These are phyloP conservation scores for Melanotaenia pygmaea DNA, from an alignment of 2,797 vertebrate species.

Conservation along the genomic window DNA sequence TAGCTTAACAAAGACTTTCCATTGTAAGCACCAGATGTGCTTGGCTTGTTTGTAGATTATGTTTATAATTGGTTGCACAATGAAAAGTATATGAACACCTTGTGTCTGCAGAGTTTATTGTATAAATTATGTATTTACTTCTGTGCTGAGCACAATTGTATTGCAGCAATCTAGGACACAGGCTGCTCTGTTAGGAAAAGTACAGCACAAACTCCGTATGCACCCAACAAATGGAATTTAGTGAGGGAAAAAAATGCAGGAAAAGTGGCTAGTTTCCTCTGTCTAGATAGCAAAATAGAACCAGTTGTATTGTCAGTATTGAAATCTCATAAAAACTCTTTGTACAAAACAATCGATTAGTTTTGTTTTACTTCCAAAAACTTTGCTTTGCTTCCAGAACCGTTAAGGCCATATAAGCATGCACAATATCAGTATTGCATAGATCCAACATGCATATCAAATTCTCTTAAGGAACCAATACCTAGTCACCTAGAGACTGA, in stretches of 20 bases:
- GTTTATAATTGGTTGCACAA: neutral
- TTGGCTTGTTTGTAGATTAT: neutral
- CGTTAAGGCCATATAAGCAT: neutral
- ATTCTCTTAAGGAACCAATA: neutral
- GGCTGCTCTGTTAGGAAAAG: neutral
- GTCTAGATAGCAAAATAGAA: neutral
- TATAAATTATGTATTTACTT: neutral
- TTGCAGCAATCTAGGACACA: neutral
- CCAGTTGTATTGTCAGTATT: neutral
- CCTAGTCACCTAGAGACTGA: neutral
- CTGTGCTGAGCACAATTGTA: neutral
- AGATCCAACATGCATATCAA: neutral
- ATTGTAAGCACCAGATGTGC: neutral
- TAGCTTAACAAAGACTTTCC: too few species aligned
- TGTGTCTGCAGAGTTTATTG: too few species aligned
- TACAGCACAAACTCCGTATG: too few species aligned
- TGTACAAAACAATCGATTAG: neutral
- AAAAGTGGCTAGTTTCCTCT: neutral
- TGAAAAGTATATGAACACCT: neutral
- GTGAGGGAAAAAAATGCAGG: neutral
- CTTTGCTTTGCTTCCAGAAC: neutral
- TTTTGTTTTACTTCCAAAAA: too few species aligned
- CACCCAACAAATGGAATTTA: neutral
- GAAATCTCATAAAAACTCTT: neutral
- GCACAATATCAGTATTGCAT: neutral